These are phyloP conservation scores for Saiga tatarica DNA, from an alignment of 2,113 vertebrate species.

Conservation along the genomic window DNA sequence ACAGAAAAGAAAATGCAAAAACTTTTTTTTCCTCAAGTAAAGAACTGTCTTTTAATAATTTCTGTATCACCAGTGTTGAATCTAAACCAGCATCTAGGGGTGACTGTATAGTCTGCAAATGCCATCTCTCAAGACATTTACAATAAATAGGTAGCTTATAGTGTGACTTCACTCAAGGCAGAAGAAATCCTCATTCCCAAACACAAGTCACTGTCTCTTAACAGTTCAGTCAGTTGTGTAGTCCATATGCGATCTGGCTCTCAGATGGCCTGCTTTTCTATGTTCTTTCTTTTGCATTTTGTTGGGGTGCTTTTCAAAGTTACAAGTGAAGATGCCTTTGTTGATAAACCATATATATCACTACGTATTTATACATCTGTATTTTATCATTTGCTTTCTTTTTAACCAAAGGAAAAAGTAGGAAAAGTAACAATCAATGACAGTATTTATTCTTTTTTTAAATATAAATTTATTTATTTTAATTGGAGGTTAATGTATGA, in stretches of 20 bases:
- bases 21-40: conserved; percentile 1
- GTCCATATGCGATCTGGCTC: neutral
- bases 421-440: neutral
- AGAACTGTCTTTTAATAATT: conserved; percentile 6
- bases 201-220: conserved; percentile 20
- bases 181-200: conserved; percentile 30
- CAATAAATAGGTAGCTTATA: conserved; percentile 40
- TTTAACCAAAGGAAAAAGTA: neutral
- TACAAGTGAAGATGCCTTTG: conserved; percentile 13
- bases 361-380: neutral
- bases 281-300: neutral
- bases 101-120: neutral
- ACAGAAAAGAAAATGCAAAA: neutral
- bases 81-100: conserved; percentile 23
- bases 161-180: neutral
- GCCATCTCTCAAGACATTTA: conserved; percentile 40
- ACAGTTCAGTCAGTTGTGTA: neutral
- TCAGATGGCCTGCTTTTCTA: neutral
- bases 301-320: neutral
- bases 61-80: neutral
- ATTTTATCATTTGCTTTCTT: neutral
- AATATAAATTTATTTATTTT: too few relatives aligned
- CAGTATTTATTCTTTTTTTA: neutral
- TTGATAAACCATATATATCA: neutral
- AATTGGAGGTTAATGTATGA: neutral